A percentile compares a stretch with the other conserved stretches of the same genome.
Evolutionary conservation across 2,797 vertebrate species (phyloP).

Genomic region (Propithecus deckenii): DNA sequence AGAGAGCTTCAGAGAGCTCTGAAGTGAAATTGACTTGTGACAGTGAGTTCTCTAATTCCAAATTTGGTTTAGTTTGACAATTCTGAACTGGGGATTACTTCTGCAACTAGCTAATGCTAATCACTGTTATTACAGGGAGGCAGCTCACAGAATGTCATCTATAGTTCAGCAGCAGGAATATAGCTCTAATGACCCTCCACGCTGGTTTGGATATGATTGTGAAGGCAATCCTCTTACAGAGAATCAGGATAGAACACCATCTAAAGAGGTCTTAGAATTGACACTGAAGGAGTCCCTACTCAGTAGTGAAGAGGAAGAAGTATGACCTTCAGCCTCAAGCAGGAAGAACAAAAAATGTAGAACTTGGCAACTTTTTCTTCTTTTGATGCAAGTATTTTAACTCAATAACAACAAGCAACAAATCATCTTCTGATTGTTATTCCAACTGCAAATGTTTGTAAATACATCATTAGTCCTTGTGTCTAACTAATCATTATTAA

Average conservation of each 20-base stretch:
- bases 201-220: constrained; percentile 81
- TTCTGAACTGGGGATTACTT: background rate
- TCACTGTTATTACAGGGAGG: constrained; percentile 81
- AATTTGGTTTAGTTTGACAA: constrained; percentile 12
- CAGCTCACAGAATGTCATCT: constrained; percentile 84
- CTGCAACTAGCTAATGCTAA: background rate
- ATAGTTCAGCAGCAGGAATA: constrained; percentile 85
- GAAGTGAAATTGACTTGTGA: background rate
- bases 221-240: constrained; percentile 19
- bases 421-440: background rate
- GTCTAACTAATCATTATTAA: constrained; percentile 34
- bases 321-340: constrained; percentile 24
- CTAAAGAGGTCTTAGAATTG: background rate
- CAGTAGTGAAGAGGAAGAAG: background rate
- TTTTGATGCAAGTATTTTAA: constrained; percentile 34
- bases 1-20: background rate
- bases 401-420: background rate
- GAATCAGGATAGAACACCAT: rapidly evolving
- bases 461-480: constrained; percentile 13
- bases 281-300: background rate
- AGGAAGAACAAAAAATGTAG: constrained; percentile 22
- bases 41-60: background rate
- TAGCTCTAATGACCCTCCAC: constrained; percentile 82
- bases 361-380: constrained; percentile 18
- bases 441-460: constrained; percentile 15